Conservation (phyloP, 2,888 invertebrate genomes). For the Anthophora plumipes region DNA sequence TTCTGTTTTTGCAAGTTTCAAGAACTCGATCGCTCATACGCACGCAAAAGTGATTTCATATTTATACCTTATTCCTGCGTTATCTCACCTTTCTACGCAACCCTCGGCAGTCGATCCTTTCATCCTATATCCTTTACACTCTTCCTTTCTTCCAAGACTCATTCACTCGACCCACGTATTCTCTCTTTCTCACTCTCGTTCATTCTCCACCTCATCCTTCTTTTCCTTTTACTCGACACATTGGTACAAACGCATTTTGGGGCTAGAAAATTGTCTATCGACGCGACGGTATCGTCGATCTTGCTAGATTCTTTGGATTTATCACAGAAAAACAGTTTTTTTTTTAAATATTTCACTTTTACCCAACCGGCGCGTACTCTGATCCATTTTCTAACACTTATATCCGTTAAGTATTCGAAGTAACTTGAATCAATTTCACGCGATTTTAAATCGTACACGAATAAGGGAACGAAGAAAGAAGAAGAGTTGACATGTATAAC, state of each 20-base stretch:
- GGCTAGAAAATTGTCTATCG: conserved; percentile 49
- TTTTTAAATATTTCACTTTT: conserved; percentile 74
- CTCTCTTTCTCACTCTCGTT: neutral
- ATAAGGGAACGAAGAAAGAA: rapidly evolving
- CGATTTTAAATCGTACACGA: too few relatives aligned
- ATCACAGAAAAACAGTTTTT: conserved; percentile 84
- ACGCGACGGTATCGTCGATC: conserved; percentile 43
- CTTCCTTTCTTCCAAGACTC: too few relatives aligned
- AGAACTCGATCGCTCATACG: conserved; percentile 26
- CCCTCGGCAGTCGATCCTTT: conserved; percentile 36
- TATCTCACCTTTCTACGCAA: neutral
- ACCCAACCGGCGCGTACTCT: conserved; percentile 24
- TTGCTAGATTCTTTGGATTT: conserved; percentile 77
- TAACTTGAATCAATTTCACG: neutral
- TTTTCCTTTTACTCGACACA: neutral
- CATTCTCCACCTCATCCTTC: neutral
- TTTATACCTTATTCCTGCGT: too few relatives aligned
- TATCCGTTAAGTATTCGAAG: neutral
- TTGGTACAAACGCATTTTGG: conserved; percentile 45
- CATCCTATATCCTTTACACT: neutral
- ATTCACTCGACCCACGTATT: neutral
- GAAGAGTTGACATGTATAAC: neutral
- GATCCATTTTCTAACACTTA: neutral
- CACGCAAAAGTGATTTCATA: conserved; percentile 20
- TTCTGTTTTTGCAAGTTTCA: conserved; percentile 42